Percentiles rank a stretch among this genome's conserved stretches.
phyloP scores from a whole-genome alignment of 2,888 invertebrate genomes.

The Lasiommata megera region DNA sequence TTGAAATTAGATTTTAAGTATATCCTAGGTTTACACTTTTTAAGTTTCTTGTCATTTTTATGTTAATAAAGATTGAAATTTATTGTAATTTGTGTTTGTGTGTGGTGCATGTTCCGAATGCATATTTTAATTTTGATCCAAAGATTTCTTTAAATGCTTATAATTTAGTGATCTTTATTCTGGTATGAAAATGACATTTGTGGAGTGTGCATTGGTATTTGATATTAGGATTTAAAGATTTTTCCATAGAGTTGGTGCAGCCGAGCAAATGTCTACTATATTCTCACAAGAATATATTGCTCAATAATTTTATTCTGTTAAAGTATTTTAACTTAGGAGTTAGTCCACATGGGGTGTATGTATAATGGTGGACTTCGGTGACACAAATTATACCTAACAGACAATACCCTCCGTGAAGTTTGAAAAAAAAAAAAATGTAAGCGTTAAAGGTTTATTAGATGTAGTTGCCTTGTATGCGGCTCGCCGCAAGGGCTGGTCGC shows the following conservation, averaged over 20 bases:
- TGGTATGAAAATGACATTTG: conserved; percentile 72
- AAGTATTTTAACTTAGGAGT: conserved; percentile 72
- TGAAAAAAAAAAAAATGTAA: conserved; percentile 61
- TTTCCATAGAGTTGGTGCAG: conserved; percentile 78
- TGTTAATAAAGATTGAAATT: conserved; percentile 62
- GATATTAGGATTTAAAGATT: conserved; percentile 69
- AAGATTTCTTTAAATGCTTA: conserved; percentile 74
- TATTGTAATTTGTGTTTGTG: conserved; percentile 66
- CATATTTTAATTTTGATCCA: conserved; percentile 78
- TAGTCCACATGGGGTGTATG: conserved; percentile 70
- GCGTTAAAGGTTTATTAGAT: conserved; percentile 71
- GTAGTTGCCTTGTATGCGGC: conserved; percentile 73
- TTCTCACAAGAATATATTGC: conserved; percentile 79
- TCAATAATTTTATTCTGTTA: conserved; percentile 80
- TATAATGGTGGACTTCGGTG: conserved; percentile 62
- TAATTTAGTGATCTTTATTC: conserved; percentile 57
- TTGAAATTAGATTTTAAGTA: conserved; percentile 76
- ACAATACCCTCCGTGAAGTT: conserved; percentile 79
- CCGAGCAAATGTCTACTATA: conserved; percentile 80
- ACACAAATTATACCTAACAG: conserved; percentile 77
- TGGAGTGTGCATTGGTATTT: conserved; percentile 78
- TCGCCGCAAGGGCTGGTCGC: conserved; percentile 59
- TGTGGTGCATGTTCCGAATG: conserved; percentile 75
- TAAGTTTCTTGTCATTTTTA: conserved; percentile 71
- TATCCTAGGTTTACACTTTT: conserved; percentile 58